A percentile compares a stretch with the other conserved stretches of the same genome.
Conservation (phyloP, 2,797 vertebrate species). For the Emys orbicularis region DNA sequence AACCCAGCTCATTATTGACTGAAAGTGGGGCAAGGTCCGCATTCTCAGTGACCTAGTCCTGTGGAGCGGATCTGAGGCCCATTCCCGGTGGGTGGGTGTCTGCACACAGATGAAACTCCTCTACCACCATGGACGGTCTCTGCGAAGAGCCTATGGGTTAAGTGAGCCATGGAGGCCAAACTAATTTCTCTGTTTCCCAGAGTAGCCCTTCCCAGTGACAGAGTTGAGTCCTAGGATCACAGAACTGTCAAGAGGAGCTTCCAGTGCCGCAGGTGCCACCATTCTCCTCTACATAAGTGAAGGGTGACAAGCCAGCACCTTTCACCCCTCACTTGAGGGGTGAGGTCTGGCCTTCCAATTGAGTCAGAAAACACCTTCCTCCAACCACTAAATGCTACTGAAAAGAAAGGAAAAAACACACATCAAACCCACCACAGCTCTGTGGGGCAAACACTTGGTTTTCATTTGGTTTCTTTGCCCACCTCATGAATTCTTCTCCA, state of each 20-base stretch:
- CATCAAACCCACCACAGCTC: background rate
- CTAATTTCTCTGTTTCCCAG: background rate
- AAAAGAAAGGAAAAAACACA: background rate
- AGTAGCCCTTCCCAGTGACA: background rate
- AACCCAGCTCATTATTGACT: background rate
- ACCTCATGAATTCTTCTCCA: background rate
- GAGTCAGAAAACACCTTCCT: background rate
- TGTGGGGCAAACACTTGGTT: background rate
- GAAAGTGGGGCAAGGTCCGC: background rate
- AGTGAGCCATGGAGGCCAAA: background rate
- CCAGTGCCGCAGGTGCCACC: fast-evolving
- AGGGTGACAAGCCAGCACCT: background rate
- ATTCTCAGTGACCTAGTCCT: background rate
- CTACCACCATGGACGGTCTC: background rate
- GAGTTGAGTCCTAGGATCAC: background rate
- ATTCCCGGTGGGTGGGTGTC: fast-evolving
- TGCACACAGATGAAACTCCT: background rate
- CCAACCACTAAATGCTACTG: background rate
- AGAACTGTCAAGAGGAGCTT: background rate
- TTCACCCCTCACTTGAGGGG: background rate
- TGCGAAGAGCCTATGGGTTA: background rate
- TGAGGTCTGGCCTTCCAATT: background rate
- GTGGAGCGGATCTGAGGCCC: background rate
- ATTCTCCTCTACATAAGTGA: background rate
- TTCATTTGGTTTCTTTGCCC: background rate